Evolutionary conservation across 2,797 vertebrate genomes (phyloP).

Genomic region (Catamblyrhynchus diadema): DNA sequence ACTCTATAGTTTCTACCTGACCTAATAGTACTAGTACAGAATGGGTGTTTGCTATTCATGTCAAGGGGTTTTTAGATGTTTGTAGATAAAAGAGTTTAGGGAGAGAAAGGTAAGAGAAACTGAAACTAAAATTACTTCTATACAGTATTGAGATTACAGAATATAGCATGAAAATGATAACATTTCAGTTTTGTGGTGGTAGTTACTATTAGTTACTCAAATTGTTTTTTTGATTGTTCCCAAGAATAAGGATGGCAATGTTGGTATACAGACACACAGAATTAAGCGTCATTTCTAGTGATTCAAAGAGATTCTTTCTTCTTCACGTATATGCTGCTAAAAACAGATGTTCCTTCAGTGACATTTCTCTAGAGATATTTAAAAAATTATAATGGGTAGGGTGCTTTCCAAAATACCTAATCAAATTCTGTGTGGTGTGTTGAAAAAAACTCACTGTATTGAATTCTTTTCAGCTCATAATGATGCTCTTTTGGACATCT

Average conservation of each 20-base stretch:
- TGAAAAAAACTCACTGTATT: not conserved
- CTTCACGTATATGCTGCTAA: not conserved
- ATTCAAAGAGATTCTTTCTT: not conserved
- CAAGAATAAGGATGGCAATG: not conserved
- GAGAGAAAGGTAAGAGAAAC: not conserved
- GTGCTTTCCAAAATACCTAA: not conserved
- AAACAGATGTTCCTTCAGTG: not conserved
- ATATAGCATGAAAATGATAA: not conserved
- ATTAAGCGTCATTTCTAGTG: not conserved
- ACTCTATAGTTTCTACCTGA: not conserved
- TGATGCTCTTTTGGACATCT: not conserved
- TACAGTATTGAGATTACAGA: not conserved
- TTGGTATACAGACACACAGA: not conserved
- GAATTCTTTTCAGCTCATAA: not conserved
- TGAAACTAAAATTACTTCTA: not conserved
- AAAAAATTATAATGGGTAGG: accelerated
- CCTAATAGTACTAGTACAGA: not conserved
- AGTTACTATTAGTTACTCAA: not conserved
- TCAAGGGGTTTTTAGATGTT: not conserved
- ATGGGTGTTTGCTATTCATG: not conserved
- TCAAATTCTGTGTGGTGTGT: not conserved
- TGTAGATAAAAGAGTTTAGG: not conserved
- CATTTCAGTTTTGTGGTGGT: not conserved
- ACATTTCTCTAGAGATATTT: not conserved
- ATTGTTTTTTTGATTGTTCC: not conserved